Percentiles rank a stretch among this genome's conserved stretches.
phyloP scores from a whole-genome alignment of 1,140 invertebrate species.

The Brachionus angularis region DNA sequence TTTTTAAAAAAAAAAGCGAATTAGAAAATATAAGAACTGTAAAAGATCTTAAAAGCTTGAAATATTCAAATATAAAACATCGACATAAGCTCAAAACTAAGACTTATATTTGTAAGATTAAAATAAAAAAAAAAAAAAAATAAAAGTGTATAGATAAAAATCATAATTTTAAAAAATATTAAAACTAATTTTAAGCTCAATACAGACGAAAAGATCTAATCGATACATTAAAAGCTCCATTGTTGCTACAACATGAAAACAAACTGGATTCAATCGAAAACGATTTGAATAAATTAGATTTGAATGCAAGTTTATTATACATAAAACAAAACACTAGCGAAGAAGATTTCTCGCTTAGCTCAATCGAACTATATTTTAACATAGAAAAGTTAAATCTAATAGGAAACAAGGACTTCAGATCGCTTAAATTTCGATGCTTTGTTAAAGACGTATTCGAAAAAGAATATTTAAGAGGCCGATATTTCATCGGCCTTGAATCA shows the following conservation, averaged over 20 bases:
- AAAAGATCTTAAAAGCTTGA: constrained; percentile 15
- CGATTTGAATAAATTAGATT: constrained; percentile 14
- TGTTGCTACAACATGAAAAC: no score
- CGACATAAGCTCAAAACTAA: constrained; percentile 21
- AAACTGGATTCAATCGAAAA: constrained; percentile 27
- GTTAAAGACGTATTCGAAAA: neutral
- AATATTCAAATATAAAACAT: constrained; percentile 17
- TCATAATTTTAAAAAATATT: no score
- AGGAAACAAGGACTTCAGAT: neutral
- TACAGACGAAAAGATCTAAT: constrained; percentile 33
- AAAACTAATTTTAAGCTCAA: constrained; percentile 1
- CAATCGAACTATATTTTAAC: constrained; percentile 12
- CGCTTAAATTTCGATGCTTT: neutral
- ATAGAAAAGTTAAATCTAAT: constrained; percentile 29
- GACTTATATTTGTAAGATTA: constrained; percentile 9
- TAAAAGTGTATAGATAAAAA: no score
- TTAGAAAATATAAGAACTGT: neutral
- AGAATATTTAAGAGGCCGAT: constrained; percentile 2
- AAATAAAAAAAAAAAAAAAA: no score
- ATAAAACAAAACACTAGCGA: neutral
- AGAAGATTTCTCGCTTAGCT: neutral
- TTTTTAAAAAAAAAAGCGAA: no score
- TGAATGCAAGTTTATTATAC: constrained; percentile 4
- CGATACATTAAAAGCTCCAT: constrained; percentile 11
- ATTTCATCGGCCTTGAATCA: constrained; percentile 2